Evolutionary conservation across 2,797 vertebrate genomes (phyloP), one percentile per base, ranked within the genome.

Genomic region (Chiroxiphia lanceolata): DNA sequence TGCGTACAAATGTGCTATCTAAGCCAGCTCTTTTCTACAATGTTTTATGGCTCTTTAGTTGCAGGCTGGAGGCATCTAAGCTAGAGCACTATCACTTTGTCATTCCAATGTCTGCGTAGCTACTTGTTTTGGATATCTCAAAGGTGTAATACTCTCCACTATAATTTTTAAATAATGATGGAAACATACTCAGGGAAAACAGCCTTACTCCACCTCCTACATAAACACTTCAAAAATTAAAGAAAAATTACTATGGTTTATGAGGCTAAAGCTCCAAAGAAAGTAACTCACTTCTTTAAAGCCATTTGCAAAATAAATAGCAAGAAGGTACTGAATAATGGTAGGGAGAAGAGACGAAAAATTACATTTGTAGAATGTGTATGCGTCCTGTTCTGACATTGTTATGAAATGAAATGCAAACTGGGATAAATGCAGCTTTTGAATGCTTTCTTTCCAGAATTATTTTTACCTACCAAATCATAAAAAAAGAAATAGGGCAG

Each of bases 21-120:
- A 85, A 96, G 89, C 1, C 26, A 71, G 11, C 26, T 56, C 12
- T 78, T 90, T 92, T 86, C 89, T 67, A 25, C 27, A 72, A 19
- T 85, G 77, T 87, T 97, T 94, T 94, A 94, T 87, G 64, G 34
- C 44, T 91, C 84, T 83, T 92, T 50, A 83, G 65, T 40, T 87
- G 71, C 50, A 93, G 79, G 33, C 53, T 96, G 57, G 56, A 89
- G 19, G 8, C 18, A 88, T 87, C 86, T 92, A 47, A 47, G 45
- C 63, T 79, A 80, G 10, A 92, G 50, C 16, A 90, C 42, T 40
- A 84, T 78, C 79, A 82, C 38, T 94, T 95, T 81, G n/a, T 91
- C 88, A 92, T 95, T 92, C 89, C 90, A 67, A 40, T 80, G 45
- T 84, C 88, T 94, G 84, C 93, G 42, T 42, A 88, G 51, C 36